Base-by-base conservation (phyloP, 2,888 invertebrate species). In the Diloba caeruleocephala region DNA sequence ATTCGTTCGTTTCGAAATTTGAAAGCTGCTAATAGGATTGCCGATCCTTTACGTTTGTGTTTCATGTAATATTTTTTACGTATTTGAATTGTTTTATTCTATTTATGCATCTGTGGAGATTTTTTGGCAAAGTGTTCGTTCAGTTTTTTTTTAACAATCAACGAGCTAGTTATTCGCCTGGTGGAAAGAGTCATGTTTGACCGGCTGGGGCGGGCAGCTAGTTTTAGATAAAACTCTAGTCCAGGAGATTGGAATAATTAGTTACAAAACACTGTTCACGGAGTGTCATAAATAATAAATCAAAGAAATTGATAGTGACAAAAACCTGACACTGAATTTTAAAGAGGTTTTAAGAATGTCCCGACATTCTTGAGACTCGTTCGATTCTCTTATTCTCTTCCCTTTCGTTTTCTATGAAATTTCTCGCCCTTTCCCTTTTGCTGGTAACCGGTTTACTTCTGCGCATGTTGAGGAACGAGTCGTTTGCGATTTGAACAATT, bases 391-490 rank as follows among this genome's bases (percentile, higher is more conserved):
- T 51, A 39, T 49, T 55, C 29, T 63, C 60, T 56, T 63, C 72
- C 75, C 77, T 82, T 60, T 82, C 82, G 46, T 50, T 82, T 80
- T 82, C 81, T 50, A 71, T 42, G 67, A 68, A 58, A 80, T 76
- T 53, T 5, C 48, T 63, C 54, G 63, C 56, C 74, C 73, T 81
- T 82, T 82, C 80, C 79, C 79, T 82, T 76, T 83, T 77, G 51
- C 63, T 52, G 12, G 23, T 12, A 66, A 77, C 81, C 71, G 74
- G 81, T 78, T 51, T 41, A 48, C 65, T 48, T 62, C 17, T 21
- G 64, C 51, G 66, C 57, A 45, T 45, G 54, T 56, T 46, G 13
- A 38, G 38, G 33, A 48, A 41, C 25, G 15, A 50, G 8, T 15
- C 15, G 10, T 1, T 31, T 14, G 50, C 44, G 25, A 36, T 48